A percentile compares a stretch with the other conserved stretches of the same genome.
Conservation (phyloP, 2,113 vertebrate species). For the Pleuronectes platessa region DNA sequence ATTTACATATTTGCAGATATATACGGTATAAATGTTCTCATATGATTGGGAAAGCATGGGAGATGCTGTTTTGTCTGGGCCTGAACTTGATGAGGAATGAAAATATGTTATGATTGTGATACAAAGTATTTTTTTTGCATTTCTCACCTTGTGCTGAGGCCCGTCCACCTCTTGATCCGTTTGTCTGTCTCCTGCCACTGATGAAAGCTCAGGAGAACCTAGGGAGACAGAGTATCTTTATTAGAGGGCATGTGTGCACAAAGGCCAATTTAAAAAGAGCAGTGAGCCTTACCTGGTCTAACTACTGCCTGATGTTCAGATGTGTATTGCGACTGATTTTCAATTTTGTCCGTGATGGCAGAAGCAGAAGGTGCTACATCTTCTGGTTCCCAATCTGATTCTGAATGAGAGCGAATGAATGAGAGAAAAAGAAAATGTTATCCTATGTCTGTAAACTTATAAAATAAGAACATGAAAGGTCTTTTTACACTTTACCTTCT, state of each 20-base stretch:
- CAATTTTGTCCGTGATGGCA: slow-evolving; percentile 38
- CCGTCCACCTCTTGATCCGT: slow-evolving; percentile 31
- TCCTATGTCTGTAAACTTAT: no score
- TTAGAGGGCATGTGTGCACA: not conserved
- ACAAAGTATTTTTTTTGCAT: slow-evolving; percentile 9
- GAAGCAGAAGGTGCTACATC: slow-evolving; percentile 10
- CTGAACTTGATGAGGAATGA: not conserved
- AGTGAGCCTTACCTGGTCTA: slow-evolving; percentile 43
- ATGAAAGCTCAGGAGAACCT: slow-evolving; percentile 49
- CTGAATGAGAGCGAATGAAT: slow-evolving; percentile 37
- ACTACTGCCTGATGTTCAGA: slow-evolving; percentile 31
- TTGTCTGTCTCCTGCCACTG: slow-evolving; percentile 21
- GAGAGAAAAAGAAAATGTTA: not conserved
- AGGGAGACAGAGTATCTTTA: slow-evolving; percentile 19
- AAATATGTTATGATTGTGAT: not conserved
- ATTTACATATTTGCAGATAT: not conserved
- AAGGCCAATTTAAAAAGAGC: not conserved
- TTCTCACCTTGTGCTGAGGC: slow-evolving; percentile 68
- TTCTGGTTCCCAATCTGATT: slow-evolving; percentile 79
- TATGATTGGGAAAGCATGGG: not conserved
- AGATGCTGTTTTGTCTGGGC: not conserved
- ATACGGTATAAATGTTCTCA: not conserved
- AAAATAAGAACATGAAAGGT: not conserved
- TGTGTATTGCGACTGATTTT: slow-evolving; percentile 42
- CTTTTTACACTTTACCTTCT: slow-evolving; percentile 61